A percentile compares a stretch with the other conserved stretches of the same genome.
Conservation (phyloP, 2,888 invertebrate genomes). For the Laothoe populi region DNA sequence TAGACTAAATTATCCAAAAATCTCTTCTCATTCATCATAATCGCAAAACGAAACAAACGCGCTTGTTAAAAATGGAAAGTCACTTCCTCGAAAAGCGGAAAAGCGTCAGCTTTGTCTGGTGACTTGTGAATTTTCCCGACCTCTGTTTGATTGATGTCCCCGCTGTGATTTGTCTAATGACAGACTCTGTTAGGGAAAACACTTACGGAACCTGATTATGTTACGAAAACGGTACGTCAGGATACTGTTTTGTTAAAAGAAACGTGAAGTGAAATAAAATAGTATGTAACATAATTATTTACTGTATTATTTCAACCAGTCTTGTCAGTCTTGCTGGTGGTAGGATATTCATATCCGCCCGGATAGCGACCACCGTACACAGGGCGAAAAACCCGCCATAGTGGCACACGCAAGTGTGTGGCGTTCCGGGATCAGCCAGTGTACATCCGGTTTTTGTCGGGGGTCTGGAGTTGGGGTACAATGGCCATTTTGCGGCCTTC, state of each 20-base stretch:
- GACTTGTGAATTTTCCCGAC: background rate
- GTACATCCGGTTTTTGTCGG: too few species aligned
- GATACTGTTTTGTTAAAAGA: background rate
- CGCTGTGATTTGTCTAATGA: slow-evolving; percentile 15
- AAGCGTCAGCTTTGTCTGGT: slow-evolving; percentile 14
- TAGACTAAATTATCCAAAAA: background rate
- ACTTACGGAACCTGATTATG: background rate
- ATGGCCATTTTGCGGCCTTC: too few species aligned
- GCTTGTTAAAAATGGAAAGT: slow-evolving; percentile 15
- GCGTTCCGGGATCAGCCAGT: too few species aligned
- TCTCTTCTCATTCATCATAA: slow-evolving; percentile 7
- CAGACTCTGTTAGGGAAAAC: background rate
- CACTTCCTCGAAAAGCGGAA: slow-evolving; percentile 1
- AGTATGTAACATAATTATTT: too few species aligned
- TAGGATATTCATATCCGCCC: too few species aligned
- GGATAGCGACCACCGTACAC: too few species aligned
- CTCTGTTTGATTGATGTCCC: slow-evolving; percentile 11
- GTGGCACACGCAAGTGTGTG: too few species aligned
- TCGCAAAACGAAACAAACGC: slow-evolving; percentile 4
- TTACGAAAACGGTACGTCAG: background rate
- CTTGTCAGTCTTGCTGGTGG: too few species aligned
- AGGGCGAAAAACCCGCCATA: too few species aligned
- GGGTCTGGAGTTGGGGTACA: too few species aligned
- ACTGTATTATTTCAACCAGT: too few species aligned
- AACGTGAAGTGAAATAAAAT: too few species aligned